A percentile compares a stretch with the other conserved stretches of the same genome.
Conservation (phyloP, 2,113 vertebrate species). For the Chaenocephalus aceratus region DNA sequence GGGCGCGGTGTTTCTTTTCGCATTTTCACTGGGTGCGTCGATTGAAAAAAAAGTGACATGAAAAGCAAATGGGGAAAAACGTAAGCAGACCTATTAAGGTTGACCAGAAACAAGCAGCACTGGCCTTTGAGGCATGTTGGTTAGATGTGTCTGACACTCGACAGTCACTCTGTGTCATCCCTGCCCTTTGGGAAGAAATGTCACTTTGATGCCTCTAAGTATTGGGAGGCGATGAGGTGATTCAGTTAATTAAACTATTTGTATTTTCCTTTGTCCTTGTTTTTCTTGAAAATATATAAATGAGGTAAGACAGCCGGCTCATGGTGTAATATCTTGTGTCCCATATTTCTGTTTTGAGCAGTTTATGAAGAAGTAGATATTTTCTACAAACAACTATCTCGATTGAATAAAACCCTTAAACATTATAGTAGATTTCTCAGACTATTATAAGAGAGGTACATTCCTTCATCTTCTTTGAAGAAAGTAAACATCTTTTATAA, state of each 20-base stretch:
- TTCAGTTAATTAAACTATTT: not conserved
- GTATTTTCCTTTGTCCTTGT: not conserved
- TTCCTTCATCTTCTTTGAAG: not conserved
- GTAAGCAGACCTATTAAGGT: slow-evolving; percentile 21
- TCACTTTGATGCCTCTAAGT: slow-evolving; percentile 31
- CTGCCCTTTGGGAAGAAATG: slow-evolving; percentile 62
- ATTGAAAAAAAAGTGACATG: slow-evolving; percentile 57
- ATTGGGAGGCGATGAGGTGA: not conserved
- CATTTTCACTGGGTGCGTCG: slow-evolving; percentile 39
- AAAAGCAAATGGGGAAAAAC: slow-evolving; percentile 41
- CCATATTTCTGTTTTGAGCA: not conserved
- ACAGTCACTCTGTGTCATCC: slow-evolving; percentile 40
- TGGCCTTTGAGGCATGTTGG: slow-evolving; percentile 59
- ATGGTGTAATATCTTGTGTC: not conserved
- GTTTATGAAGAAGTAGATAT: not conserved
- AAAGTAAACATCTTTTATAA: not conserved
- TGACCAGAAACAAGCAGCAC: slow-evolving; percentile 30
- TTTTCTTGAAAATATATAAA: not conserved
- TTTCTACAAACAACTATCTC: not conserved
- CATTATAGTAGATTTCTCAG: too few species aligned
- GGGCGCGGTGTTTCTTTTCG: slow-evolving; percentile 9
- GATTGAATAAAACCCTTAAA: not conserved
- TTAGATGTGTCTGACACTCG: slow-evolving; percentile 48
- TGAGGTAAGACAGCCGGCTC: not conserved
- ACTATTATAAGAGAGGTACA: not conserved